A percentile compares a stretch with the other conserved stretches of the same genome.
Evolutionary conservation across 2,888 invertebrate genomes (phyloP).

Genomic region (Zelleria hepariella): DNA sequence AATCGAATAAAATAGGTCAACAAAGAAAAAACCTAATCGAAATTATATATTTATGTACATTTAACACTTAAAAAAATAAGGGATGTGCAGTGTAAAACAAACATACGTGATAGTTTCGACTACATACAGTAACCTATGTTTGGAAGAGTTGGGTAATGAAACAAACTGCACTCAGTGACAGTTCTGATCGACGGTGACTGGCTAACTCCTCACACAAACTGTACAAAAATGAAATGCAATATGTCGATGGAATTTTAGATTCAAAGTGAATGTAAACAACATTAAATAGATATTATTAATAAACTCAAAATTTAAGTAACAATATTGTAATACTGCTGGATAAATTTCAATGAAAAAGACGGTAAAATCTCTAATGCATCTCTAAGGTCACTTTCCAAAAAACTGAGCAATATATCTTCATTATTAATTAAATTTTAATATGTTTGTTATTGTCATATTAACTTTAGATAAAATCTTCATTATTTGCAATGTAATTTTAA

Average conservation of each 20-base stretch:
- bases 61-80: slow-evolving; percentile 6
- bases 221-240: slow-evolving; percentile 30
- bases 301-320: neutral
- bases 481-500: neutral
- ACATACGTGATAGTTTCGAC: neutral
- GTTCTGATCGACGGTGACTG: neutral
- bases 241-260: slow-evolving; percentile 27
- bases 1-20: slow-evolving; percentile 47
- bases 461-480: neutral
- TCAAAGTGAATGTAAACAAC: slow-evolving; percentile 1
- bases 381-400: slow-evolving; percentile 9
- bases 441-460: slow-evolving; percentile 10
- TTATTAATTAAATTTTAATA: slow-evolving; percentile 1
- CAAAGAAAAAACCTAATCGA: slow-evolving; percentile 39
- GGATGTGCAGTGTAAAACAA: slow-evolving; percentile 8
- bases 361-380: neutral
- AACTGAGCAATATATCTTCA: slow-evolving; percentile 16
- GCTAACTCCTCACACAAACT: slow-evolving; percentile 11
- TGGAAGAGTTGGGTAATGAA: neutral
- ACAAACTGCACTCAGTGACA: neutral
- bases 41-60: slow-evolving; percentile 62
- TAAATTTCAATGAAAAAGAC: neutral
- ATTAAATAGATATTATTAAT: neutral
- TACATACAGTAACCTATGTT: neutral
- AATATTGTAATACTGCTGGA: slow-evolving; percentile 10